Evolutionary conservation across 2,888 invertebrate genomes (phyloP), one percentile per base, ranked within the genome.

Genomic region (Adelognathus sp.): DNA sequence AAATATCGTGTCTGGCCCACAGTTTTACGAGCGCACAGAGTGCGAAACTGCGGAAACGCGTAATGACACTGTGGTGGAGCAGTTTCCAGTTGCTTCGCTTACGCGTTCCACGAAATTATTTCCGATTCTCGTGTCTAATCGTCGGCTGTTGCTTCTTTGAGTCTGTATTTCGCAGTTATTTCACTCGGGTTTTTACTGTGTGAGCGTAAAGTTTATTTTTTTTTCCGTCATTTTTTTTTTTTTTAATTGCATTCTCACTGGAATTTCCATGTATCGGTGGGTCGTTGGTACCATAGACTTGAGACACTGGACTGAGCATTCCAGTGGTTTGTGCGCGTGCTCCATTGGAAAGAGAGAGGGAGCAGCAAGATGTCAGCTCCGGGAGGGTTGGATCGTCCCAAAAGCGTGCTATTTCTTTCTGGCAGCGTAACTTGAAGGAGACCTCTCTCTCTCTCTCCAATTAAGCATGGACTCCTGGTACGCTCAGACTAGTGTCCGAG

Each of bases 11-110:
- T 24, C 14, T 1, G 3, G 33, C 0, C 14, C 16, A 21, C 31
- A 63, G 39, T 69, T 70, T 78, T 73, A 73, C 67, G 77, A 78
- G 50, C 18, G 14, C 36, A 39, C 7, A 16, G 31, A 52, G 18
- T 29, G 61, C 27, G 39, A 61, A 29, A 29, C 29, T 54, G 16
- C 36, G 31, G 41, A 72, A 73, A 56, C 46, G 16, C 56, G 27
- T 46, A 63, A 69, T 69, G 11, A 36, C 33, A 4, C 33, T 24
- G 3, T 11, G 16, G 24, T 21, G n/a, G 21, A n/a, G 9, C 46
- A 60, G 18, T 9, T 18, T 11, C 33, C 27, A 18, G 18, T 36
- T 44, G 21, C 5, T 3, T 0, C 24, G 39, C 24, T 39, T 5
- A 5, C 50, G 14, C 33, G 33, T 58, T 63, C 39, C 50, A 41